Evolutionary conservation across 1,140 invertebrate genomes (phyloP), one percentile per base, ranked within the genome.

Genomic region (Aphelinus certus): DNA sequence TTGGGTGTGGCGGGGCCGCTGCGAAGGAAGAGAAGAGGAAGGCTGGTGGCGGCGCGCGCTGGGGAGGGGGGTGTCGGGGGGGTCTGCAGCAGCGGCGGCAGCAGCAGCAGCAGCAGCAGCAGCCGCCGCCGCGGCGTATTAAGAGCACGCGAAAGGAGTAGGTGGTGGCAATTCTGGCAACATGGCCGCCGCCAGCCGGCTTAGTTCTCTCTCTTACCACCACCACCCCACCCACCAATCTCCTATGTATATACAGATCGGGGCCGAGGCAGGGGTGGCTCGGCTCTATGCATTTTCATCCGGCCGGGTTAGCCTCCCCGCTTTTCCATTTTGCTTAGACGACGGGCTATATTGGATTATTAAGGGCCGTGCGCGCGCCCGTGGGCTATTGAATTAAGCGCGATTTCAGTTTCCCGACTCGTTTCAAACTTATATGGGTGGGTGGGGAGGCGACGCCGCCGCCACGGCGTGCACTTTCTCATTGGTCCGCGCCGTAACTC

Each of bases 131-230:
- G 73, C 26, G 26, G 26, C 79, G 83, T 85, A 87, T 87, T 86
- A 87, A 87, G 83, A 86, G 85, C 56, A 78, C 83, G 81, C 26
- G 84, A 84, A 84, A 85, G 83, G 81, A 83, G 78, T 80, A 79
- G 81, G 79, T 79, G 80, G 83, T 83, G 83, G 86, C 85, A 83
- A 87, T 85, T 88, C 86, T 85, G 85, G 84, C 86, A 87, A 87
- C 87, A 88, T 87, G 87, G 86, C 86, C 84, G 85, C 85, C 26
- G 26, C 26, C 26, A 26, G 82, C 80, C 79, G 79, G 64, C 45
- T 60, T 62, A 26, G 26, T 26, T 71, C 61, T 65, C 57, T 65
- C 49, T 53, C 26, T 26, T 26, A 26, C 26, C 26, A 26, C 26
- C 26, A 26, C 26, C 26, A 26, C 26, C 26, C 26, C 26, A 26